Base-by-base conservation (phyloP, 2,797 vertebrate genomes). In the Betta splendens region DNA sequence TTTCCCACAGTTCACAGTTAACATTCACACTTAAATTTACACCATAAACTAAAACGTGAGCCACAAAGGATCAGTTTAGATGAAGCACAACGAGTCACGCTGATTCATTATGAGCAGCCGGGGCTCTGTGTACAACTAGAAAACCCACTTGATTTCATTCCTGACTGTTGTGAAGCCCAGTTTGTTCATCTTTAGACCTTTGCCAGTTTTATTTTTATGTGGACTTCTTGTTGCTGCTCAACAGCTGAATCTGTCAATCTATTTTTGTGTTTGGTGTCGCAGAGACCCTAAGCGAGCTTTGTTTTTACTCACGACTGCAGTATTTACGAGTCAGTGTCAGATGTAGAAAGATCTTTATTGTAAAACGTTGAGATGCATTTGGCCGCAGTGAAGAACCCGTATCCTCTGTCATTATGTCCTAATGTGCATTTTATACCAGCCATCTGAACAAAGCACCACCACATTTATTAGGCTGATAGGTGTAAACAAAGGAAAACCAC, bases 11-110 rank as follows among this genome's bases (percentile, higher is more conserved):
- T 64, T 45, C 38, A 26, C 3, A 53, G 46, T 64, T 45, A 38
- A 26, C 3, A 53, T 63, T 69, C 36, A 53, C 54, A 17, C 40
- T 72, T 55, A 45, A 63, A 56, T 73, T 52, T 48, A 21, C 11
- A 13, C 4, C 31, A 44, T 3, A 9, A 26, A 21, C 0, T 6
- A 25, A 17, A 23, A 1, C 21, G 10, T 16, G 39, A 4, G 7
- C 45, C 15, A 17, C 10, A 48, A 26, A 45, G n/a, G 15, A 35
- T 21, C n/a, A n/a, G n/a, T n/a, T n/a, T n/a, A n/a, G n/a, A n/a
- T n/a, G n/a, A n/a, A n/a, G n/a, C n/a, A n/a, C n/a, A n/a, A n/a
- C n/a, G n/a, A n/a, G n/a, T n/a, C n/a, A n/a, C n/a, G n/a, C n/a
- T n/a, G n/a, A n/a, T n/a, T n/a, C n/a, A n/a, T n/a, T n/a, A n/a